Percentiles rank a stretch among this genome's conserved stretches.
Conservation (phyloP, 30 jellyfish, hydroid and myxozoan genomes). For the Pseudorhiza aurosa region DNA sequence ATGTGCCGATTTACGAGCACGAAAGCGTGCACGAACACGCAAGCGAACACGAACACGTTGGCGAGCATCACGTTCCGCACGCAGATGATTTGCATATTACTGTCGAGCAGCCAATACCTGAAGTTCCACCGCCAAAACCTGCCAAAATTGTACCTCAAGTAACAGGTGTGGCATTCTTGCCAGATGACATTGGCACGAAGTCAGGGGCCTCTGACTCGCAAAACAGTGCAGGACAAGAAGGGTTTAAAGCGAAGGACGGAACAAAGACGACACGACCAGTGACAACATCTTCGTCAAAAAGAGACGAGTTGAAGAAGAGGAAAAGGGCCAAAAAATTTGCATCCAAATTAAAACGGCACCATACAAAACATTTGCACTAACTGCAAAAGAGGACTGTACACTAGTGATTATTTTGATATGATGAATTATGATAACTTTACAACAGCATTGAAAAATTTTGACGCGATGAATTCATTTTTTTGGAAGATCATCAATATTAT, state of each 20-base stretch:
- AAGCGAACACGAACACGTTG: conserved; percentile 26
- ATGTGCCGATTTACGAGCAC: not conserved
- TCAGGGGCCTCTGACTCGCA: conserved; percentile 63
- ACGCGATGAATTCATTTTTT: too few species aligned
- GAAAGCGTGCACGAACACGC: conserved; percentile 15
- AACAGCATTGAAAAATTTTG: too few species aligned
- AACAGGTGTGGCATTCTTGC: conserved; percentile 68
- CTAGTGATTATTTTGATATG: too few species aligned
- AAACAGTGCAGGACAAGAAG: conserved; percentile 60
- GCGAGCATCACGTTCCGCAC: conserved; percentile 57
- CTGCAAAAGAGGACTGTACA: too few species aligned
- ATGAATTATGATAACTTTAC: too few species aligned
- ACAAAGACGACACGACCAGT: conserved; percentile 47
- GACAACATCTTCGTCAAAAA: conserved; percentile 63
- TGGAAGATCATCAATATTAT: too few species aligned
- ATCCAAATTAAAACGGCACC: not conserved
- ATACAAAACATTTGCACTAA: too few species aligned
- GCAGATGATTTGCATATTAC: conserved; percentile 67
- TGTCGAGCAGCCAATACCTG: conserved; percentile 72
- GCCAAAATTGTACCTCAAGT: conserved; percentile 67
- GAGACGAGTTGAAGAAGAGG: conserved; percentile 5
- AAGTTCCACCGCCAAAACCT: conserved; percentile 77
- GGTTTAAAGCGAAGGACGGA: conserved; percentile 60
- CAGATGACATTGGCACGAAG: conserved; percentile 70
- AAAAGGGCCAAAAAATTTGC: not conserved